phyloP scores from a whole-genome alignment of 2,888 invertebrate species.

The Belgica antarctica region DNA sequence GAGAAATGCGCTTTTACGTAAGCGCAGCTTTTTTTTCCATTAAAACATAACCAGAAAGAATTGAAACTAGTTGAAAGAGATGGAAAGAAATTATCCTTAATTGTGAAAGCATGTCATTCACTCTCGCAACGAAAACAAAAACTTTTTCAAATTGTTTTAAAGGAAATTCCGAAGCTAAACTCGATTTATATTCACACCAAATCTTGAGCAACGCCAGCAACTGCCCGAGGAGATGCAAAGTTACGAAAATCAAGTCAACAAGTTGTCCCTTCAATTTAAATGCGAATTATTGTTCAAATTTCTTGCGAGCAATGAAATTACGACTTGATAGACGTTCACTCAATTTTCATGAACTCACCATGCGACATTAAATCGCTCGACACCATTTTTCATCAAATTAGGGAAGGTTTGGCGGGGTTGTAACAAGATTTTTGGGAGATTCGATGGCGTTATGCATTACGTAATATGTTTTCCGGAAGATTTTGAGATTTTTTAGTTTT shows the following conservation, averaged over 20 bases:
- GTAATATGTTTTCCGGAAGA: no score
- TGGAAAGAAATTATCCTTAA: constrained; percentile 7
- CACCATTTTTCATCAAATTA: constrained; percentile 23
- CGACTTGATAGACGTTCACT: constrained; percentile 22
- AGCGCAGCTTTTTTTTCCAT: neutral
- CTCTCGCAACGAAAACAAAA: neutral
- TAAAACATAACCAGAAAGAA: neutral
- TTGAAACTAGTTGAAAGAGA: neutral
- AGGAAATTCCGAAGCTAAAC: no score
- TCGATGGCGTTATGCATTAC: no score
- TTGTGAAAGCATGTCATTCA: constrained; percentile 10
- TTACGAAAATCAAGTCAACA: neutral
- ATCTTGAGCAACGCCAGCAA: no score
- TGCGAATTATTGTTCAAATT: neutral
- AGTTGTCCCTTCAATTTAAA: neutral
- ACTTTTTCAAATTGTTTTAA: neutral
- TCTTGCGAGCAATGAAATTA: constrained; percentile 4
- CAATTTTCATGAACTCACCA: neutral
- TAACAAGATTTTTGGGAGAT: no score
- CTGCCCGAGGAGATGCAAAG: neutral
- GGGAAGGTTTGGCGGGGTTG: no score
- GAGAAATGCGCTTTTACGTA: constrained; percentile 22
- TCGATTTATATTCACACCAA: no score
- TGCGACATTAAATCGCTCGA: neutral
- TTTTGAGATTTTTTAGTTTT: no score